phyloP scores from a whole-genome alignment of 2,888 invertebrate genomes.

The Spicauda simplicius region DNA sequence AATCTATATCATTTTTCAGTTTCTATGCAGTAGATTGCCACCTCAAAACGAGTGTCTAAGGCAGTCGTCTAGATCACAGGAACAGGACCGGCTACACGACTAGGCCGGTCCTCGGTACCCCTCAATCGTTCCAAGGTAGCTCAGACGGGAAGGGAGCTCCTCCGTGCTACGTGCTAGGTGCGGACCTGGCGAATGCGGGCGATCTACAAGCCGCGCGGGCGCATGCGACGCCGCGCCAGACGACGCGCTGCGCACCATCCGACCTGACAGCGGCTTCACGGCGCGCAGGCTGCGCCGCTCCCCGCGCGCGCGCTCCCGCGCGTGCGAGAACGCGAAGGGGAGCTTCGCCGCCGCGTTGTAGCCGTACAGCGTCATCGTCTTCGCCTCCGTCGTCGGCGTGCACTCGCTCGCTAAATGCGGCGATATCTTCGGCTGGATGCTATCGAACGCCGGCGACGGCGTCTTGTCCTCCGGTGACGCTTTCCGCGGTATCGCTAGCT shows the following conservation, averaged over 20 bases:
- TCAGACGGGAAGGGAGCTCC: constrained; percentile 43
- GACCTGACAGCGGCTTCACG: constrained; percentile 61
- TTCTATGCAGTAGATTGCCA: too few species aligned
- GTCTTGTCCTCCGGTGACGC: constrained; percentile 73
- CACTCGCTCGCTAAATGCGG: constrained; percentile 69
- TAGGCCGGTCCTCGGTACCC: too few species aligned
- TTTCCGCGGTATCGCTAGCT: constrained; percentile 60
- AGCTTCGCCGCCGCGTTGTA: constrained; percentile 81
- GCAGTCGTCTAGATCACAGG: too few species aligned
- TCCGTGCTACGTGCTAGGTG: constrained; percentile 48
- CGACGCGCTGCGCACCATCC: constrained; percentile 83
- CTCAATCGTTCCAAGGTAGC: too few species aligned
- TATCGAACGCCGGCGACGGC: constrained; percentile 63
- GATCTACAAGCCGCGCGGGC: constrained; percentile 67
- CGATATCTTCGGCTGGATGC: constrained; percentile 79
- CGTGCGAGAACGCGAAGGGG: constrained; percentile 80
- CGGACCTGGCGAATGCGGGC: constrained; percentile 73
- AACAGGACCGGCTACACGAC: too few species aligned
- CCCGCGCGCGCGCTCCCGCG: constrained; percentile 56
- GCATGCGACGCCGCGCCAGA: constrained; percentile 78
- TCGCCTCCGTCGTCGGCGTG: constrained; percentile 70
- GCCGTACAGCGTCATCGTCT: constrained; percentile 79
- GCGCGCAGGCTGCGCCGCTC: constrained; percentile 53
- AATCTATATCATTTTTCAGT: too few species aligned
- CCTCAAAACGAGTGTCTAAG: too few species aligned